These are phyloP conservation scores for Sylvilagus bachmani DNA, from an alignment of 2,113 vertebrate species.

Conservation along the genomic window DNA sequence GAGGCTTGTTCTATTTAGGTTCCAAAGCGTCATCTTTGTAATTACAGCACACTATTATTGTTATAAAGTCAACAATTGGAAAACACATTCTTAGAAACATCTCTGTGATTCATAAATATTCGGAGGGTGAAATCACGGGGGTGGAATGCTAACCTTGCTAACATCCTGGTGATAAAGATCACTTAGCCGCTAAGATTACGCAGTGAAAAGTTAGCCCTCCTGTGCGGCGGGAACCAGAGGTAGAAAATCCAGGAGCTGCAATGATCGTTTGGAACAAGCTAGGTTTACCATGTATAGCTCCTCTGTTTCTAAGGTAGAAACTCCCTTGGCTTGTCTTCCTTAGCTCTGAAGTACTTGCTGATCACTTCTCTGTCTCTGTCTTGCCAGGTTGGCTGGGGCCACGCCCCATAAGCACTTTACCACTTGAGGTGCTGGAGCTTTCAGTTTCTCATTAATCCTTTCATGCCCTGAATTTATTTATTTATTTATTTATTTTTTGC, in stretches of 20 bases:
- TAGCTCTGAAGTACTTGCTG: neutral
- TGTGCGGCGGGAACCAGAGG: neutral
- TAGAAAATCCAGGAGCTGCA: neutral
- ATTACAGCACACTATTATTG: conserved; percentile 73
- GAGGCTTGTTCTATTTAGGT: conserved; percentile 77
- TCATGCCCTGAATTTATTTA: no score
- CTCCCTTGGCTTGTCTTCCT: neutral
- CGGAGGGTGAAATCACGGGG: conserved; percentile 70
- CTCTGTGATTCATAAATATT: conserved; percentile 79
- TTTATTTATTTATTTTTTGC: neutral
- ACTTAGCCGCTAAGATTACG: neutral
- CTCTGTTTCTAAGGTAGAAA: neutral
- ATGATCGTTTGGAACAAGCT: neutral
- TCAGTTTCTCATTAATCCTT: neutral
- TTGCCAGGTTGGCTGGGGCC: neutral
- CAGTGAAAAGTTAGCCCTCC: neutral
- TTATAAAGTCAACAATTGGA: conserved; percentile 75
- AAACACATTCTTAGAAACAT: conserved; percentile 83
- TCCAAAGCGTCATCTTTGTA: conserved; percentile 72
- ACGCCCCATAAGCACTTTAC: neutral
- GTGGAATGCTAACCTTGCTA: conserved; percentile 64
- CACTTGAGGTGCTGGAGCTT: neutral
- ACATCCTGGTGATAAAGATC: conserved; percentile 10
- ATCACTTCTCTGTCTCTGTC: neutral
- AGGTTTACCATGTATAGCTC: neutral